Conservation (phyloP, 2,888 invertebrate genomes). For the Panzeria rudis region DNA sequence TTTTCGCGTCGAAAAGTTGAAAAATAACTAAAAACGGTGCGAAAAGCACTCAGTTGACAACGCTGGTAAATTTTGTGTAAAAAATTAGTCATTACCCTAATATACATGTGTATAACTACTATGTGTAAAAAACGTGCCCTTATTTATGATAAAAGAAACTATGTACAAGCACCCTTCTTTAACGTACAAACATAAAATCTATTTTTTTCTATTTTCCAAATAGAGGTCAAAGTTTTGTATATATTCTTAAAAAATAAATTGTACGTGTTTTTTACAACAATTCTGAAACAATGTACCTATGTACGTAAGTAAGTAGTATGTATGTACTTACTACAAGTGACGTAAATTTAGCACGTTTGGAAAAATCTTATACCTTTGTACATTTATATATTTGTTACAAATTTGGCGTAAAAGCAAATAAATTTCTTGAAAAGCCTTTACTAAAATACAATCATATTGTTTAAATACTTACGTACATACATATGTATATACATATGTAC, state of each 20-base stretch:
- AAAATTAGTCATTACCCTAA: no score
- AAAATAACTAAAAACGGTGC: no score
- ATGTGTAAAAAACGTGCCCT: constrained; percentile 55
- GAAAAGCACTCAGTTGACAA: no score
- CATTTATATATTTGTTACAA: constrained; percentile 1
- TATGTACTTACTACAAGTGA: constrained; percentile 26
- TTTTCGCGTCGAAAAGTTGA: no score
- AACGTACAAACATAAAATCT: not conserved
- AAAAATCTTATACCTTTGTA: not conserved
- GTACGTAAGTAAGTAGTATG: not conserved
- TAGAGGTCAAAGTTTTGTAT: constrained; percentile 63
- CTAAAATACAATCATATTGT: not conserved
- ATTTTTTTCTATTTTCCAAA: constrained; percentile 28
- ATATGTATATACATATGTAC: not conserved
- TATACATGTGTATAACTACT: constrained; percentile 12
- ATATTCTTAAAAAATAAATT: constrained; percentile 25
- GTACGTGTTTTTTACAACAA: constrained; percentile 18
- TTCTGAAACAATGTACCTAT: constrained; percentile 8
- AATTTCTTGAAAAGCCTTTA: not conserved
- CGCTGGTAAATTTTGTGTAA: no score
- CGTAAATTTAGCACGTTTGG: constrained; percentile 48
- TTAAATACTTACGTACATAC: not conserved
- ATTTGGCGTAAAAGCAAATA: constrained; percentile 12
- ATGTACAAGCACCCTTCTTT: constrained; percentile 36
- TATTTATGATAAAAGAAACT: constrained; percentile 11